phyloP scores from a whole-genome alignment of 2,888 invertebrate species.

The Amphiduros pacificus region DNA sequence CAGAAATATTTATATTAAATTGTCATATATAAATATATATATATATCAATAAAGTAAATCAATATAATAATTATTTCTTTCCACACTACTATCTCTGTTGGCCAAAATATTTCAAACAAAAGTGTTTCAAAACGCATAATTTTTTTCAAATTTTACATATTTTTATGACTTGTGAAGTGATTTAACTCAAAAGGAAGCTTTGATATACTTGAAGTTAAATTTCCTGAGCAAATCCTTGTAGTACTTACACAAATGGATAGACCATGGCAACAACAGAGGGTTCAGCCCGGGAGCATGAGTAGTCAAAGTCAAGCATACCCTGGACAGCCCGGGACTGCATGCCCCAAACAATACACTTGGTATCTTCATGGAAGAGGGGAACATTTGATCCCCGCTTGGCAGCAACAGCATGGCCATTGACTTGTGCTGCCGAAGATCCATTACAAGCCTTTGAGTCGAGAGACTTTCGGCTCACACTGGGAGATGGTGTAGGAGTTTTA shows the following conservation, averaged over 20 bases:
- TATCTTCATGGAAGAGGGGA: conserved; percentile 69
- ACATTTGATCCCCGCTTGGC: not conserved
- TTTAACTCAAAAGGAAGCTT: not conserved
- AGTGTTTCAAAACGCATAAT: no score
- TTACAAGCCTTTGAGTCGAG: not conserved
- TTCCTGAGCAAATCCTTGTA: not conserved
- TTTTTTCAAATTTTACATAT: not conserved
- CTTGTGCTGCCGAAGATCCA: not conserved
- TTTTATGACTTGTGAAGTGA: not conserved
- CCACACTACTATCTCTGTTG: no score
- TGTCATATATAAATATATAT: not conserved
- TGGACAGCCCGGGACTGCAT: conserved; percentile 97
- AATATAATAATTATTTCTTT: no score
- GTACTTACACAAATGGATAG: conserved; percentile 82
- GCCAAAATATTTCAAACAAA: no score
- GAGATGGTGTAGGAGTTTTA: not conserved
- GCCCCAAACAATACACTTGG: conserved; percentile 96
- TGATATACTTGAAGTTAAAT: not conserved
- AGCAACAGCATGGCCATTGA: not conserved
- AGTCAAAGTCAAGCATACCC: conserved; percentile 95
- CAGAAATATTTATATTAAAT: no score
- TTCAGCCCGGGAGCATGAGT: conserved; percentile 83
- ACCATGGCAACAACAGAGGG: conserved; percentile 92
- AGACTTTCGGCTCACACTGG: not conserved
- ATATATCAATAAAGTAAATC: no score